These are phyloP conservation scores for Acanthosepion lycidas DNA, from an alignment of 2,888 invertebrate genomes.

Conservation along the genomic window DNA sequence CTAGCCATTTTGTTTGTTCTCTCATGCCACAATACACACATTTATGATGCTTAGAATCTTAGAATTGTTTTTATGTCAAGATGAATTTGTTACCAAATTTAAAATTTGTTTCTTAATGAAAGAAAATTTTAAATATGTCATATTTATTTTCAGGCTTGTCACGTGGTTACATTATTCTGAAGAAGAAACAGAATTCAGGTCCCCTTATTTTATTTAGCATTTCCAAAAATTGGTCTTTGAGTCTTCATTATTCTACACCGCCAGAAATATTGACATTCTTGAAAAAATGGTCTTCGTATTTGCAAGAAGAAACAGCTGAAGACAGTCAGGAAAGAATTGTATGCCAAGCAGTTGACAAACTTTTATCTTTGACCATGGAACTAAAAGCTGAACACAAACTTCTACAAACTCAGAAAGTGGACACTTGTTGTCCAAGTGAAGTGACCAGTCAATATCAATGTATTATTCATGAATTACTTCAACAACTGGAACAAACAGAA, in stretches of 20 bases:
- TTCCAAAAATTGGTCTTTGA: background rate
- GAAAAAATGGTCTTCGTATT: background rate
- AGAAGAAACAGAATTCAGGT: background rate
- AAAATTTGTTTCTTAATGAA: too few relatives aligned
- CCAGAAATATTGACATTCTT: background rate
- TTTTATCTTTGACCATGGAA: background rate
- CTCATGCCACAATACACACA: too few relatives aligned
- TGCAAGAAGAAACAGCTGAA: background rate
- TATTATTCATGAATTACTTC: constrained; percentile 52
- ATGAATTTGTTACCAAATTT: too few relatives aligned
- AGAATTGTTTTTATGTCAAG: too few relatives aligned
- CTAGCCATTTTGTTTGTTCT: too few relatives aligned
- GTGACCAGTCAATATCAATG: constrained; percentile 53
- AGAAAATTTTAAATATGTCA: background rate
- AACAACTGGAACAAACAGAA: constrained; percentile 53
- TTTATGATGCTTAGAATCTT: too few relatives aligned
- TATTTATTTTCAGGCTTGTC: background rate
- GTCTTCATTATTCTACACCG: background rate
- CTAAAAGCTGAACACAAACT: constrained; percentile 48
- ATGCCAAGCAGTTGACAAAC: background rate
- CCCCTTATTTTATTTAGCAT: background rate
- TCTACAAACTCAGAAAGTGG: constrained; percentile 55
- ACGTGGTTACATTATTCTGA: constrained; percentile 25
- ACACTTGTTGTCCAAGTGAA: constrained; percentile 53
- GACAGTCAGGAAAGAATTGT: background rate